A percentile compares a stretch with the other conserved stretches of the same genome.
phyloP scores from a whole-genome alignment of 2,113 vertebrate genomes.

The Notothenia coriiceps region DNA sequence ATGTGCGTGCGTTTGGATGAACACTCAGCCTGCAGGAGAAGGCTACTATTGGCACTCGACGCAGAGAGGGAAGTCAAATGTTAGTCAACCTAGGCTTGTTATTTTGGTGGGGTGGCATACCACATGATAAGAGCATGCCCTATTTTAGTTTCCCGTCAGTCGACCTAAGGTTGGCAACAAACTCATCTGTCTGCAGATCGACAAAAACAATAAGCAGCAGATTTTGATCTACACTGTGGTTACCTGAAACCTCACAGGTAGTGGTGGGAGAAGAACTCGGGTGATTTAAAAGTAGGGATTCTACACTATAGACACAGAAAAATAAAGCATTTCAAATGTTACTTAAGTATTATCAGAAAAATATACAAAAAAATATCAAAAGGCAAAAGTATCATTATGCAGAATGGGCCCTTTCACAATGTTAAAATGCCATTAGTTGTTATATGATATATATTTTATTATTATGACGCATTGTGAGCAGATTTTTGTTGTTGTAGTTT shows the following conservation, averaged over 20 bases:
- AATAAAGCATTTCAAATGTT: background rate
- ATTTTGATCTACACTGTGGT: background rate
- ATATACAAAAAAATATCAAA: background rate
- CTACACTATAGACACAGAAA: background rate
- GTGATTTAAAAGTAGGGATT: background rate
- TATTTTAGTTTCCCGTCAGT: constrained; percentile 71
- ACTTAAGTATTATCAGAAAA: background rate
- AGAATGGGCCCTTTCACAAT: background rate
- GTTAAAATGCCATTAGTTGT: background rate
- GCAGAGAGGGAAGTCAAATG: constrained; percentile 51
- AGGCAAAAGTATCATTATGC: background rate
- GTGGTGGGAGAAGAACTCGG: background rate
- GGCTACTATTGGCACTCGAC: constrained; percentile 10
- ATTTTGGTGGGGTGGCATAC: constrained; percentile 57
- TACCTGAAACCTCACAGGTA: background rate
- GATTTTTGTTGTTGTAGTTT: background rate
- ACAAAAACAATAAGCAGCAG: constrained; percentile 11
- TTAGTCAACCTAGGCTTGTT: constrained; percentile 51
- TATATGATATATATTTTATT: background rate
- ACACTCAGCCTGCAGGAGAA: constrained; percentile 17
- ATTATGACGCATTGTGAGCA: background rate
- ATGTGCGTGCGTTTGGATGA: constrained; percentile 12
- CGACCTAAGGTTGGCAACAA: constrained; percentile 33
- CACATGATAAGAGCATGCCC: constrained; percentile 70
- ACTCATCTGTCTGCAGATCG: constrained; percentile 11